These are phyloP conservation scores for Sinhomidia bicolor DNA, from an alignment of 2,888 invertebrate genomes.

Conservation along the genomic window DNA sequence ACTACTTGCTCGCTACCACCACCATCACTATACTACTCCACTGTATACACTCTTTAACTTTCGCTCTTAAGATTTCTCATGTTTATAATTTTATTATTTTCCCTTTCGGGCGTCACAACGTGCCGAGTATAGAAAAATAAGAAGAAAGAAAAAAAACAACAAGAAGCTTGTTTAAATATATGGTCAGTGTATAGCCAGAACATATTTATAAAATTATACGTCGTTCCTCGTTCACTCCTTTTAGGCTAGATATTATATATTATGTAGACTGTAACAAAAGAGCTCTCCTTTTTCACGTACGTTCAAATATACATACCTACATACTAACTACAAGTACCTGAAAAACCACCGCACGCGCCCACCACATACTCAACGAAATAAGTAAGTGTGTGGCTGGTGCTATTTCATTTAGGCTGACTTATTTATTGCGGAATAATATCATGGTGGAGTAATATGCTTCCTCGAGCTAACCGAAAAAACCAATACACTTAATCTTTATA, in stretches of 20 bases:
- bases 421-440: constrained; percentile 41
- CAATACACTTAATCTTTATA: not conserved
- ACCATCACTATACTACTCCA: not conserved
- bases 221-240: no score
- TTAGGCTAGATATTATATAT: no score
- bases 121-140: no score
- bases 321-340: no score
- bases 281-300: not conserved
- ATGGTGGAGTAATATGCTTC: not conserved
- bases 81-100: constrained; percentile 33
- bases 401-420: constrained; percentile 41
- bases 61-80: constrained; percentile 8
- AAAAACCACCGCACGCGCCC: constrained; percentile 6
- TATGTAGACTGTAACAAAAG: not conserved
- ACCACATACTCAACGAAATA: not conserved
- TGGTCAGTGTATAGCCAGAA: no score
- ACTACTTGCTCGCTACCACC: not conserved
- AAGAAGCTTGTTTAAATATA: no score
- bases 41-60: not conserved
- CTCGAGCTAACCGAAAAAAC: not conserved
- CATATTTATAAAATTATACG: no score
- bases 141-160: no score
- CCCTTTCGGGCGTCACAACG: not conserved
- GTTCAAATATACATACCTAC: no score
- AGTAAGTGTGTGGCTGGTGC: constrained; percentile 17